Evolutionary conservation across 2,797 vertebrate genomes (phyloP).

Genomic region (Anguilla pacifica): DNA sequence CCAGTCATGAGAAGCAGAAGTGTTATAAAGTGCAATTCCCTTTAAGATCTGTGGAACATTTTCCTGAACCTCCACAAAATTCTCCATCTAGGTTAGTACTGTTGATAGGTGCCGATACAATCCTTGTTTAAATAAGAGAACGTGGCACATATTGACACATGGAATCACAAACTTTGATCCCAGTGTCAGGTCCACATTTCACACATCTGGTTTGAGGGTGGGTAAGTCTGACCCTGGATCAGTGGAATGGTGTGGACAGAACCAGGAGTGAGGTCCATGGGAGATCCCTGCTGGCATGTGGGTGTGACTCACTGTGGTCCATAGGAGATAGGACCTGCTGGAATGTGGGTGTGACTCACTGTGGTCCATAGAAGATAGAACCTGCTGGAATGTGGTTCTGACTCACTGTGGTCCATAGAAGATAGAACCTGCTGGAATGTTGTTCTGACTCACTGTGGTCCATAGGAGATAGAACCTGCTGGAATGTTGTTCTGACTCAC

Average conservation of each 20-base stretch:
- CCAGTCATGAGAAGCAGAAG: too few species aligned
- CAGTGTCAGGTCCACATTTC: neutral
- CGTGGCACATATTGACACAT: neutral
- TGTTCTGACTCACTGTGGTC: too few species aligned
- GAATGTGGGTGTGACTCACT: too few species aligned
- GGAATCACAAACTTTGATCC: neutral
- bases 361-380: neutral
- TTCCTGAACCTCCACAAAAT: too few species aligned
- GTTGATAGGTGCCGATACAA: neutral
- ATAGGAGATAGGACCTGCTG: neutral
- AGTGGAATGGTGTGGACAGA: neutral
- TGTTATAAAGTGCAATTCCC: too few species aligned
- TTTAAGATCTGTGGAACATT: neutral
- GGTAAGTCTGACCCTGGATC: neutral
- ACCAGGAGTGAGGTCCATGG: neutral
- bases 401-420: too few species aligned
- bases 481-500: neutral
- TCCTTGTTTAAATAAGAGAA: neutral
- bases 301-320: neutral
- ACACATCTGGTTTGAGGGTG: neutral
- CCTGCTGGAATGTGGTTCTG: neutral
- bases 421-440: too few species aligned
- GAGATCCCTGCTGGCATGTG: neutral
- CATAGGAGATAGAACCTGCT: too few species aligned
- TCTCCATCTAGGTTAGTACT: neutral